Conservation (phyloP, 2,888 invertebrate genomes). For the Lymantria dispar region DNA sequence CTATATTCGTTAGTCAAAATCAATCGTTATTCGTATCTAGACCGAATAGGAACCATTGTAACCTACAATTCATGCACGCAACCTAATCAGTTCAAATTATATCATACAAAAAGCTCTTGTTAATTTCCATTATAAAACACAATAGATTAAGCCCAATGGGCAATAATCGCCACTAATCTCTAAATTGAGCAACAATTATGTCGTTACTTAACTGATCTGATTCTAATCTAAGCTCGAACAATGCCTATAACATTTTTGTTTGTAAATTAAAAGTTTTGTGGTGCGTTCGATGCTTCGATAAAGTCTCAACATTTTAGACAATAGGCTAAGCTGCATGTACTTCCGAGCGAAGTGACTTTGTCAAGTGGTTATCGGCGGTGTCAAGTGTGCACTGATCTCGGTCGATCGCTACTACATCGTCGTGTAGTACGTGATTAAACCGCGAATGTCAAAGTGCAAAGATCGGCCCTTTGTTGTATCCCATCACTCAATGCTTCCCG, state of each 20-base stretch:
- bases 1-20: too few species aligned
- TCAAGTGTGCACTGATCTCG: slow-evolving; percentile 66
- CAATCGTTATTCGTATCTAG: slow-evolving; percentile 8
- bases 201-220: slow-evolving; percentile 15
- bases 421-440: slow-evolving; percentile 78
- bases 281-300: slow-evolving; percentile 33
- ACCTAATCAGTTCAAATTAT: slow-evolving; percentile 24
- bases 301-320: slow-evolving; percentile 40
- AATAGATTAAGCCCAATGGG: slow-evolving; percentile 24
- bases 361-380: slow-evolving; percentile 67
- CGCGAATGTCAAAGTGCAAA: slow-evolving; percentile 82
- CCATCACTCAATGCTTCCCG: slow-evolving; percentile 62
- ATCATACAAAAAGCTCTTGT: slow-evolving; percentile 12
- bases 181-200: slow-evolving; percentile 31
- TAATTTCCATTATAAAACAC: slow-evolving; percentile 22
- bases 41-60: slow-evolving; percentile 18
- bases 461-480: slow-evolving; percentile 68
- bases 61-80: slow-evolving; percentile 14
- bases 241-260: slow-evolving; percentile 25
- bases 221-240: slow-evolving; percentile 11
- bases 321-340: slow-evolving; percentile 33
- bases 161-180: slow-evolving; percentile 24
- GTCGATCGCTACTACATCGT: slow-evolving; percentile 49
- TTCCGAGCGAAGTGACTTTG: slow-evolving; percentile 57
- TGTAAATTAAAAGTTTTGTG: slow-evolving; percentile 32